Percentiles rank a stretch among this genome's conserved stretches.
Conservation (phyloP, 1,140 invertebrate genomes). For the Orchesella cincta region DNA sequence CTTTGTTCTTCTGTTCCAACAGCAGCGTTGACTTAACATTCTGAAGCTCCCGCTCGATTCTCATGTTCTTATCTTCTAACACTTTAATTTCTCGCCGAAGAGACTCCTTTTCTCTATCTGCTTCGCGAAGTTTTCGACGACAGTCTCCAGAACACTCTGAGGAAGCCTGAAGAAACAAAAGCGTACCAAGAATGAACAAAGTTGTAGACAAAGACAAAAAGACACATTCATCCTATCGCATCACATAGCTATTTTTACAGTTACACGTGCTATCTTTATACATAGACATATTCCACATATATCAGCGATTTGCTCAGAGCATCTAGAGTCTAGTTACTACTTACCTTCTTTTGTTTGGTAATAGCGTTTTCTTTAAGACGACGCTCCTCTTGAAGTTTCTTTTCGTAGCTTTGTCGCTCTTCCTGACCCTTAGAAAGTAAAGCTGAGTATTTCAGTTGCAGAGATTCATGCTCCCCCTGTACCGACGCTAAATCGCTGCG, state of each 20-base stretch:
- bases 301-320: no score
- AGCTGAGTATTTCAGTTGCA: slow-evolving; percentile 51
- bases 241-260: neutral
- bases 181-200: neutral
- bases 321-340: neutral
- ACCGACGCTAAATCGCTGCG: slow-evolving; percentile 74
- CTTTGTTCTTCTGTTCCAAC: slow-evolving; percentile 50
- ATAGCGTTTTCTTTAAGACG: slow-evolving; percentile 49
- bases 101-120: slow-evolving; percentile 48
- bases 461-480: slow-evolving; percentile 59
- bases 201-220: neutral
- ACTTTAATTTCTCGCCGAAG: slow-evolving; percentile 45
- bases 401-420: slow-evolving; percentile 48
- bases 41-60: slow-evolving; percentile 48
- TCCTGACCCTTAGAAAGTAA: slow-evolving; percentile 48
- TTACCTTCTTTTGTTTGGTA: slow-evolving; percentile 48
- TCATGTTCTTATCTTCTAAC: slow-evolving; percentile 42
- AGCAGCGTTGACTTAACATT: slow-evolving; percentile 50
- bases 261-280: no score
- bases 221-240: neutral
- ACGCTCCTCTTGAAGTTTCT: slow-evolving; percentile 46
- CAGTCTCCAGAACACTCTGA: slow-evolving; percentile 49
- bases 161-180: slow-evolving; percentile 39
- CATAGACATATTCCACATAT: neutral
- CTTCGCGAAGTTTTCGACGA: slow-evolving; percentile 45